Conservation (phyloP, 2,888 invertebrate genomes). For the Sacculina carcini region DNA sequence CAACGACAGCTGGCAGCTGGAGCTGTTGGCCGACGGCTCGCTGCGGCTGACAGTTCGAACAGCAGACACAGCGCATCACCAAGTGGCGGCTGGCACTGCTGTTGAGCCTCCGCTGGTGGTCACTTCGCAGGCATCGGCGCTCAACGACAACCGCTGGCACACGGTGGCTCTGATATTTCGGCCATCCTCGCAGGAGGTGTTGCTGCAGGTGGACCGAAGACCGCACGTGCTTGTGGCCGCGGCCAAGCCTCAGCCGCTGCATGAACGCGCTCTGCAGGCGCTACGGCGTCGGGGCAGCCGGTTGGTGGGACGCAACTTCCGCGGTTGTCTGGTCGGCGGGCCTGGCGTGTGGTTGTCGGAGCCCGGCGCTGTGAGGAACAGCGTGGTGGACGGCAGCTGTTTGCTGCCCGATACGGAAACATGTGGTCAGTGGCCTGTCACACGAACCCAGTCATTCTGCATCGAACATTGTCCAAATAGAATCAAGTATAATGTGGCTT, state of each 20-base stretch:
- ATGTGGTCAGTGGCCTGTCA: conserved; percentile 61
- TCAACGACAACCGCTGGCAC: conserved; percentile 13
- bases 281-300: conserved; percentile 11
- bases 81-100: conserved; percentile 7
- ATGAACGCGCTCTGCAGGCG: conserved; percentile 7
- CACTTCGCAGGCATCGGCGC: too few species aligned
- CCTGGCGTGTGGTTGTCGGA: conserved; percentile 9
- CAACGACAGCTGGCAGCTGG: conserved; percentile 8
- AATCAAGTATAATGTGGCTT: too few species aligned
- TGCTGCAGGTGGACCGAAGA: background rate
- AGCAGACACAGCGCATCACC: conserved; percentile 3
- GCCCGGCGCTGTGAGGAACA: conserved; percentile 17
- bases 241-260: background rate
- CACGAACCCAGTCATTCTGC: too few species aligned
- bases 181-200: background rate
- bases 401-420: conserved; percentile 40
- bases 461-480: too few species aligned
- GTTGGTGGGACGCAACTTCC: conserved; percentile 7
- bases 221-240: background rate
- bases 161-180: conserved; percentile 11
- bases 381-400: conserved; percentile 46
- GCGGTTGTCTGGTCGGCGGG: conserved; percentile 12
- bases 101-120: too few species aligned
- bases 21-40: conserved; percentile 9
- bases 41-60: conserved; percentile 8